phyloP scores from a whole-genome alignment of 2,888 invertebrate genomes.

The Chironomus tentans region DNA sequence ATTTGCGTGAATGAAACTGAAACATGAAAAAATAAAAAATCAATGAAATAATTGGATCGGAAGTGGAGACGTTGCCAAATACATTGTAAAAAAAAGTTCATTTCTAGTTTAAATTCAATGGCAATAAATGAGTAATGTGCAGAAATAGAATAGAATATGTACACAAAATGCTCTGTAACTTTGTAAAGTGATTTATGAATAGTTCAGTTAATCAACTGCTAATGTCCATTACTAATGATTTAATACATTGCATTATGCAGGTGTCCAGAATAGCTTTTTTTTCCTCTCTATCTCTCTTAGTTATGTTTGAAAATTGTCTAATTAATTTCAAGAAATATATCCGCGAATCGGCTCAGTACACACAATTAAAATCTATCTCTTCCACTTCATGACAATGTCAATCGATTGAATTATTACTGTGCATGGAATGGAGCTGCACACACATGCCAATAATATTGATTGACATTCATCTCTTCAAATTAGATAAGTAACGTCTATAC shows the following conservation, averaged over 20 bases:
- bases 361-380: neutral
- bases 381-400: neutral
- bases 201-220: constrained; percentile 16
- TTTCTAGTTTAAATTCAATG: neutral
- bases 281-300: too few species aligned
- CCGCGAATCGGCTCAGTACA: neutral
- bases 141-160: neutral
- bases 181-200: constrained; percentile 11
- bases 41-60: constrained; percentile 26
- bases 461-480: constrained; percentile 9
- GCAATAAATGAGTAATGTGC: neutral
- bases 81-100: constrained; percentile 10
- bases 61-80: constrained; percentile 25
- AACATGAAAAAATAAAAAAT: constrained; percentile 9
- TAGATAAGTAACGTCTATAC: neutral
- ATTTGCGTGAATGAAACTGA: constrained; percentile 21
- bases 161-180: neutral
- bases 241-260: constrained; percentile 3
- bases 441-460: constrained; percentile 2
- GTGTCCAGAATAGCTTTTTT: neutral
- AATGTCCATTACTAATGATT: constrained; percentile 16
- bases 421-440: neutral
- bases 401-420: constrained; percentile 10
- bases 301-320: constrained; percentile 5
- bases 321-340: neutral